Evolutionary conservation across 2,888 invertebrate species (phyloP).

Genomic region (Calameuta idolon): DNA sequence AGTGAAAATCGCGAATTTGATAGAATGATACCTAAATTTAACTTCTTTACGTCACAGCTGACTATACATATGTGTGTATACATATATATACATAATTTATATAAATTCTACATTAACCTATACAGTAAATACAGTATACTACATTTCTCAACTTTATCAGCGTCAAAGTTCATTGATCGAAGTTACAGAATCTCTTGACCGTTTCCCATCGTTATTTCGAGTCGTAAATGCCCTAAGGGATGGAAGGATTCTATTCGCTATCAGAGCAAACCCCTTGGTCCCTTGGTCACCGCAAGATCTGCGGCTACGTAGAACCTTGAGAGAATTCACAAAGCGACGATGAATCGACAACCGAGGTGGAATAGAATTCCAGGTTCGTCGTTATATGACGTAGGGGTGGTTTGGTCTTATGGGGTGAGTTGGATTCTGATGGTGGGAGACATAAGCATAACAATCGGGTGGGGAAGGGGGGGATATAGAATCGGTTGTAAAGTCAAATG

Average conservation of each 20-base stretch:
- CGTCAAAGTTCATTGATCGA: not conserved
- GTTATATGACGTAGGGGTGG: not conserved
- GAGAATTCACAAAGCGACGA: conserved; percentile 9
- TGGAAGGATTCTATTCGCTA: not conserved
- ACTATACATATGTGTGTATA: not conserved
- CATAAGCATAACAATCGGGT: conserved; percentile 55
- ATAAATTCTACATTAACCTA: not conserved
- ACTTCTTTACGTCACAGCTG: not conserved
- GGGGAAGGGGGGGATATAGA: conserved; percentile 30
- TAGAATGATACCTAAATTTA: not conserved
- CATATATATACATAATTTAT: not conserved
- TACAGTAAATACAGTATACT: not conserved
- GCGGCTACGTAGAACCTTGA: not conserved
- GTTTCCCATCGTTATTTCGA: not conserved
- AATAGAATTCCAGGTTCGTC: not conserved
- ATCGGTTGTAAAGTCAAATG: conserved; percentile 63
- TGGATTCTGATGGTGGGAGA: conserved; percentile 14
- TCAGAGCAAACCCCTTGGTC: not conserved
- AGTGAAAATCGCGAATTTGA: not conserved
- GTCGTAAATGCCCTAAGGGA: not conserved
- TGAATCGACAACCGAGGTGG: conserved; percentile 8
- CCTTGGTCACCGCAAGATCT: not conserved
- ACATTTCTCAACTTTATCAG: not conserved
- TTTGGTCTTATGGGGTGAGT: not conserved
- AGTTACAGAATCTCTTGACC: not conserved